A percentile compares a stretch with the other conserved stretches of the same genome.
These are phyloP conservation scores for Zosterops japonicus DNA, from an alignment of 2,113 vertebrate species.

Conservation along the genomic window DNA sequence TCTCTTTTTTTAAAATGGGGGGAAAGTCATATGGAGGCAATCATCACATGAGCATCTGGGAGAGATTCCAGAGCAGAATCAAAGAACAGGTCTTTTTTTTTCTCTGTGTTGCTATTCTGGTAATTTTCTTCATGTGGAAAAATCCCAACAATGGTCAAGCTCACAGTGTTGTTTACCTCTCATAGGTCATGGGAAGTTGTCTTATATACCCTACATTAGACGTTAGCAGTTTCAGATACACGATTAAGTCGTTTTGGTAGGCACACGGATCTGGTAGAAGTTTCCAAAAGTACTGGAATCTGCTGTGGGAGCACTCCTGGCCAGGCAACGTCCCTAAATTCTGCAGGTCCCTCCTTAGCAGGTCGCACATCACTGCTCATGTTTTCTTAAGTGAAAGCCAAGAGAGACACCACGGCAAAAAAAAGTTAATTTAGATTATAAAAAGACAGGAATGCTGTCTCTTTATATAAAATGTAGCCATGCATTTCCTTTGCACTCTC, in stretches of 20 bases:
- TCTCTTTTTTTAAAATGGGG: background rate
- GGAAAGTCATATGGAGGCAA: constrained; percentile 23
- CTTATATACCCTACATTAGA: background rate
- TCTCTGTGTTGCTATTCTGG: background rate
- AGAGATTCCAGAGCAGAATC: constrained; percentile 1
- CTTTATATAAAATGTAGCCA: background rate
- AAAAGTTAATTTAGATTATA: background rate
- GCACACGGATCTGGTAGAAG: background rate
- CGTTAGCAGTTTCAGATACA: background rate
- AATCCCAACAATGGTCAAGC: fast-evolving
- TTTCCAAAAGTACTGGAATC: background rate
- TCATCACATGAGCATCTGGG: background rate
- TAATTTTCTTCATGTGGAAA: background rate
- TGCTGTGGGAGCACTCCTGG: fast-evolving
- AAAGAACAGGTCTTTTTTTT: background rate
- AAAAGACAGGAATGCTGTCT: background rate
- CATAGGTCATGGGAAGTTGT: background rate
- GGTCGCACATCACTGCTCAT: fast-evolving
- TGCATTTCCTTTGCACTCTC: constrained; percentile 49
- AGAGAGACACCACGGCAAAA: background rate
- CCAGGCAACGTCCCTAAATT: background rate
- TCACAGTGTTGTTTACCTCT: background rate
- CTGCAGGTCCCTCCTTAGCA: background rate
- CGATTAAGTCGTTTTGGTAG: background rate
- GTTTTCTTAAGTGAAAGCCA: background rate